Base-by-base conservation (phyloP, 2,113 vertebrate genomes). In the Mola mola region DNA sequence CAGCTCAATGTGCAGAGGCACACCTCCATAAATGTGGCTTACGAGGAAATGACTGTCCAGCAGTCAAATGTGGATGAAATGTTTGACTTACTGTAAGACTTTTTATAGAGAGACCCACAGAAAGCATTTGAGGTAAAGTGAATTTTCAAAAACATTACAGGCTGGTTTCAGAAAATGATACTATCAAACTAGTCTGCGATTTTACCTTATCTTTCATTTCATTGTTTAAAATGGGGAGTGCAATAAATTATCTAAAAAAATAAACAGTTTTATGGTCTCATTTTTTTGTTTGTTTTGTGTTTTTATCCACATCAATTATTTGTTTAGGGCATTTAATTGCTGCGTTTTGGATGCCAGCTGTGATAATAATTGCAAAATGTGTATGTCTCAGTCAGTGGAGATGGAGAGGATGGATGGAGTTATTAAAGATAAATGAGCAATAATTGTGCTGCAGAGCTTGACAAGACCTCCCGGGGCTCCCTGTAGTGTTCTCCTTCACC, bases 341-440 rank as follows among this genome's bases (percentile, higher is more conserved):
- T 63, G 19, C 34, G 10, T 50, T 73, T 66, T 47, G 69, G 55
- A 66, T 9, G 5, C 85, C 78, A 81, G 76, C 88, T 89, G 86
- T 72, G 88, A 76, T 36, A 72, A 79, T 88, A 87, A 88, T 86
- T 89, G 55, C 41, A 24, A 77, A 76, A 64, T 72, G 76, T 71
- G 43, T 38, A 41, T 43, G 11, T 37, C 57, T 81, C 72, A 74
- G 79, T 80, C 67, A 63, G 66, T 16, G 28, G 63, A 71, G 37
- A 75, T 59, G 60, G 52, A 76, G 68, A 58, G 58, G 65, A 75
- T 57, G 34, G 29, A 84, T 58, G 49, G 58, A 67, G 66, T 78
- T 12, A 79, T 89, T 86, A 86, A 88, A 84, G 73, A 88, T 87
- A 55, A 66, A 89, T 82, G 82, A 88, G 82, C 8, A 71, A 87